Base-by-base conservation (phyloP, 1,140 invertebrate species). In the Homarus americanus region DNA sequence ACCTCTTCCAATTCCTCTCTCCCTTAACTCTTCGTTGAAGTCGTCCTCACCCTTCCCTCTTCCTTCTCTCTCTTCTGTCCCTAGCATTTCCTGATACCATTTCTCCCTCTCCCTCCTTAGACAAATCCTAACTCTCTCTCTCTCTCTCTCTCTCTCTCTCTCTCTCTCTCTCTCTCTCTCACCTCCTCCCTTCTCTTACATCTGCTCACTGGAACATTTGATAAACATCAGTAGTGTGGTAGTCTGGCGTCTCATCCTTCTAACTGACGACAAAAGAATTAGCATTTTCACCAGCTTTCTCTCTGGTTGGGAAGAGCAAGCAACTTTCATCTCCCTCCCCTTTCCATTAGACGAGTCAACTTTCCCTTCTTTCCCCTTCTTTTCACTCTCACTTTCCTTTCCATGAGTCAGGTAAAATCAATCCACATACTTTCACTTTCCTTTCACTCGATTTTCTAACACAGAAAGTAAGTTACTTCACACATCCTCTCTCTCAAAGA, bases 91-190 rank as follows among this genome's bases (percentile, higher is more conserved):
- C n/a, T n/a, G n/a, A n/a, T n/a, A n/a, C n/a, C n/a, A 24, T 80
- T 40, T 49, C 78, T 80, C 78, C n/a, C 78, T 75, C 73, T 75
- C 73, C 36, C 73, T 75, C 73, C 36, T 32, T 15, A n/a, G n/a
- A n/a, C n/a, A n/a, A n/a, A n/a, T 32, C 36, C 73, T 75, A 17
- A 34, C 41, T 10, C 73, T 75, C 73, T 75, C 73, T 75, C 73
- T 75, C 73, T 75, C 73, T 75, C 73, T 75, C 73, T 75, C 73
- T 75, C 73, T 75, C 73, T 75, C 73, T 75, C 73, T 75, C 73
- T 75, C 73, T 75, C 73, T 75, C 73, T 75, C 73, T 75, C 73
- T 75, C 73, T 75, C 73, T 75, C 73, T 75, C 73, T 75, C 73
- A 34, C 78, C n/a, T 38, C 44, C 78, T 49, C 40, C 38, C 36